Evolutionary conservation across 1,140 invertebrate species (phyloP).

Genomic region (Samia ricini): DNA sequence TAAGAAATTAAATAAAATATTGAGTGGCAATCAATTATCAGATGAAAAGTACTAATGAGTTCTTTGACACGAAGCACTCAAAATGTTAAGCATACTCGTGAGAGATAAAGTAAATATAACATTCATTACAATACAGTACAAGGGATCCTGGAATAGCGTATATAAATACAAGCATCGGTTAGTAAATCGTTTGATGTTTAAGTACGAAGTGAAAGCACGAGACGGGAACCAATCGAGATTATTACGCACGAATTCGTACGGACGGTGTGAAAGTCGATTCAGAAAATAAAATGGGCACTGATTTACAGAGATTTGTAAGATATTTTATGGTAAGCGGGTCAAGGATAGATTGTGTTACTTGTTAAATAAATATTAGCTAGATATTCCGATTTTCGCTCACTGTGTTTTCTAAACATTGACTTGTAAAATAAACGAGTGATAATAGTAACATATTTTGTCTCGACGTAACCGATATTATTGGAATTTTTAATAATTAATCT

Average conservation of each 20-base stretch:
- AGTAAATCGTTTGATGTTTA: conserved; percentile 19
- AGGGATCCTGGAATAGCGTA: conserved; percentile 8
- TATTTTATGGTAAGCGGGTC: neutral
- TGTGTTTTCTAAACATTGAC: neutral
- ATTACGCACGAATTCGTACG: conserved; percentile 30
- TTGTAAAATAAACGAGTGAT: neutral
- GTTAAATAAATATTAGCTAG: neutral
- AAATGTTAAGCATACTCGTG: neutral
- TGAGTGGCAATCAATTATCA: too few relatives aligned
- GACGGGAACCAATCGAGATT: conserved; percentile 30
- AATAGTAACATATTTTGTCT: neutral
- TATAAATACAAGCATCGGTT: conserved; percentile 23
- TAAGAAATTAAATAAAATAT: too few relatives aligned
- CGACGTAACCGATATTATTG: neutral
- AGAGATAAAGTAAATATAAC: neutral
- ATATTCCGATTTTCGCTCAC: neutral
- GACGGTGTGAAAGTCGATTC: neutral
- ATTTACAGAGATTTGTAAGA: neutral
- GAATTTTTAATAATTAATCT: neutral
- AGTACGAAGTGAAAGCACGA: conserved; percentile 26
- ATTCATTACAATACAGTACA: too few relatives aligned
- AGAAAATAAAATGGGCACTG: neutral
- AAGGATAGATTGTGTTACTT: neutral
- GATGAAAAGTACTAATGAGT: too few relatives aligned
- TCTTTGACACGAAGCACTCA: too few relatives aligned